Base-by-base conservation (phyloP, 2,888 invertebrate genomes). In the Deilephila elpenor region DNA sequence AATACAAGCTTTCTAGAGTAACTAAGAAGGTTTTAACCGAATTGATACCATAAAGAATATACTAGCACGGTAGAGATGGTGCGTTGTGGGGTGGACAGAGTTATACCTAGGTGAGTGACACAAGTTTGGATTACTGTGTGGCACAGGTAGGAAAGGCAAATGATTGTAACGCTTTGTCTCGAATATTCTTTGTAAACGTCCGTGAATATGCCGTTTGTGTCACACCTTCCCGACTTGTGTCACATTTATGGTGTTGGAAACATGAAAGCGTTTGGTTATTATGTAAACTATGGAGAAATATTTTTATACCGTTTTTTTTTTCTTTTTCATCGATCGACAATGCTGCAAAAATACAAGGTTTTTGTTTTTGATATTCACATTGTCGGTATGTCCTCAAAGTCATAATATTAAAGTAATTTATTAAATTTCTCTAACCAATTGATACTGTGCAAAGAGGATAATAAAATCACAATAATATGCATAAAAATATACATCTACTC, bases 201-300 rank as follows among this genome's bases (percentile, higher is more conserved):
- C 74, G 75, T 75, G 78, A 25, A 51, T 78, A 84, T 86, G 84
- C 88, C 86, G 75, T 80, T 84, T 87, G 93, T 93, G 95, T 94
- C 95, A 94, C 95, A 93, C 94, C 91, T 94, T 94, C 93, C 94
- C 93, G 85, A 93, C 94, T 95, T 95, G 95, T 95, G 95, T 95
- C 95, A 94, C 95, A 93, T 84, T 76, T 80, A 29, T 75, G 70
- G 76, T 76, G 72, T 72, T 76, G 76, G 77, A 77, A n/a, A 77
- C 74, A 7, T 76, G 80, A 82, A 75, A 77, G 64, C 77, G 74
- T 75, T 78, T 77, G 75, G 73, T 74, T 81, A 20, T 67, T 25
- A 51, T 25, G 25, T 51, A 25, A 56, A 6, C 56, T 5, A 5
- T 19, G 2, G 5, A 53, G 5, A 11, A 3, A 11, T 19, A 19